Evolutionary conservation across 2,113 vertebrate species (phyloP).

Genomic region (Polyodon spathula): DNA sequence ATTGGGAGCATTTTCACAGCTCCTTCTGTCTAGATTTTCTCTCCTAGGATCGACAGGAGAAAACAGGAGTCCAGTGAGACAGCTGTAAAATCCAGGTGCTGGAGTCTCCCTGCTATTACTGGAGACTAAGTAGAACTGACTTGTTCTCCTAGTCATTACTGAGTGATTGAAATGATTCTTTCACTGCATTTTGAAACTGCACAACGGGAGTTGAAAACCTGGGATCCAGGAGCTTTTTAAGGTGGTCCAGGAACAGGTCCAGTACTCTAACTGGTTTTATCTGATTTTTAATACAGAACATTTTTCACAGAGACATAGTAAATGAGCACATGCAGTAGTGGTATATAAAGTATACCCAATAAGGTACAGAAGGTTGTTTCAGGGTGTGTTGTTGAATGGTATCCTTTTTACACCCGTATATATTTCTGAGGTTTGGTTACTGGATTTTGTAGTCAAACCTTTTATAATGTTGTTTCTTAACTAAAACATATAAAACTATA

Average conservation of each 20-base stretch:
- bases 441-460: background rate
- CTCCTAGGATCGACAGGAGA: conserved; percentile 50
- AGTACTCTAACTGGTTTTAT: conserved; percentile 1
- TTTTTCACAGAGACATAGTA: background rate
- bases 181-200: background rate
- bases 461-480: too few relatives aligned
- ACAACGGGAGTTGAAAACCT: background rate
- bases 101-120: conserved; percentile 27
- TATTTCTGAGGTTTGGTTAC: background rate
- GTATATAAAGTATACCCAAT: too few relatives aligned
- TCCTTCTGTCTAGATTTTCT: conserved; percentile 60
- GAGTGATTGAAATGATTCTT: background rate
- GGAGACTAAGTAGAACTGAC: conserved; percentile 14
- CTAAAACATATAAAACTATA: too few relatives aligned
- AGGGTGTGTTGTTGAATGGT: background rate
- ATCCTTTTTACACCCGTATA: background rate
- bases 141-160: conserved; percentile 3
- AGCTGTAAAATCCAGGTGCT: conserved; percentile 24
- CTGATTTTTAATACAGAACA: background rate
- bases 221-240: conserved; percentile 1
- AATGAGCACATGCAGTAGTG: background rate
- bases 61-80: conserved; percentile 25
- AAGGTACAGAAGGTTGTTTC: too few relatives aligned
- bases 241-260: background rate
- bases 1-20: conserved; percentile 47